phyloP scores from a whole-genome alignment of 2,113 vertebrate species.

The Sphaerodactylus townsendi region DNA sequence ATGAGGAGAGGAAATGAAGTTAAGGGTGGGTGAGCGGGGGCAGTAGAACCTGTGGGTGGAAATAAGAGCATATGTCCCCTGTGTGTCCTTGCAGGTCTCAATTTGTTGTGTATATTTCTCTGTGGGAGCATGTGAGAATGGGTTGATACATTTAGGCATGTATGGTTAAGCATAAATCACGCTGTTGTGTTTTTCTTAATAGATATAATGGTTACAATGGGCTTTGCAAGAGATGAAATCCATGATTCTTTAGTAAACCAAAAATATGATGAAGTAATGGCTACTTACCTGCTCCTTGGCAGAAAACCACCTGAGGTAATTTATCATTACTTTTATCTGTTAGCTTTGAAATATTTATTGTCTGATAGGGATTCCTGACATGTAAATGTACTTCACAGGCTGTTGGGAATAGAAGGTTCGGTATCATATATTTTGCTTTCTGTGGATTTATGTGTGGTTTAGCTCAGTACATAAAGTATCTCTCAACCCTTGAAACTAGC shows the following conservation, averaged over 20 bases:
- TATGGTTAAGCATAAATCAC: neutral
- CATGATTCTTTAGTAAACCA: constrained; percentile 89
- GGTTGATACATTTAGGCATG: neutral
- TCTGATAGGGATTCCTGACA: neutral
- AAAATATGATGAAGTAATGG: constrained; percentile 98
- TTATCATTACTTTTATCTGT: constrained; percentile 21
- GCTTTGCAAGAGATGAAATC: constrained; percentile 96
- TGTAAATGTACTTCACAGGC: neutral
- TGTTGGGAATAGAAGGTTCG: neutral
- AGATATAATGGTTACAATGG: constrained; percentile 99
- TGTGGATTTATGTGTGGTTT: neutral
- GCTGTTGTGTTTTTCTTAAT: constrained; percentile 13
- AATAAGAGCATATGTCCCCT: too few relatives aligned
- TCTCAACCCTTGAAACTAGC: neutral
- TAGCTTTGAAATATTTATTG: neutral
- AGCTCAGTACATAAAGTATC: neutral
- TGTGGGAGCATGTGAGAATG: neutral
- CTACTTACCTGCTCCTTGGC: constrained; percentile 94
- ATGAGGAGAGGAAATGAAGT: too few relatives aligned
- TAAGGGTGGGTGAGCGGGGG: too few relatives aligned
- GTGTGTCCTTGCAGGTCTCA: too few relatives aligned
- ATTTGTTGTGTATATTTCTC: too few relatives aligned
- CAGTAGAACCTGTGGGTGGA: too few relatives aligned
- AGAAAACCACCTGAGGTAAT: constrained; percentile 95
- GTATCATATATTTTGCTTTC: neutral